Conservation (phyloP, 2,888 invertebrate genomes). For the Harpagoxenus sublaevis region DNA sequence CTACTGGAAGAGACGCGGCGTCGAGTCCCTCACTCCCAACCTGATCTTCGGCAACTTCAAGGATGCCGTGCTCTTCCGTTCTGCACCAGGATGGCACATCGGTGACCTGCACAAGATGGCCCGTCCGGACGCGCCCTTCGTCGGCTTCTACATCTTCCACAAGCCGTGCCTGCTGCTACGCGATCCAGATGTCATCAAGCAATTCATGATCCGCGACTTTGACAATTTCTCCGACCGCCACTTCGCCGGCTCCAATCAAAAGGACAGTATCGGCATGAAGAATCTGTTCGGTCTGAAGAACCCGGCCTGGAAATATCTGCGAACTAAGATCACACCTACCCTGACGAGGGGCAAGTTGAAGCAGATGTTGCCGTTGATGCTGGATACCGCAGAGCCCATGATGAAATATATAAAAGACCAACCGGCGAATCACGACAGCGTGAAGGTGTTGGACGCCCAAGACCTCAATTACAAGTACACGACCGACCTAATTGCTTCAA, state of each 20-base stretch:
- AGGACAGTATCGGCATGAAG: constrained; percentile 85
- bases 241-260: constrained; percentile 84
- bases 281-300: constrained; percentile 86
- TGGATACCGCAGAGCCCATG: constrained; percentile 83
- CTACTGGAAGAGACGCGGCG: constrained; percentile 81
- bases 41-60: constrained; percentile 82
- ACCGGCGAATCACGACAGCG: constrained; percentile 54
- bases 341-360: constrained; percentile 88
- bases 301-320: constrained; percentile 87
- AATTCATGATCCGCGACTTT: constrained; percentile 87
- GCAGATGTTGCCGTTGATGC: constrained; percentile 87
- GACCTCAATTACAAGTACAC: constrained; percentile 81
- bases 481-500: constrained; percentile 80
- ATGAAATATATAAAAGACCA: constrained; percentile 74
- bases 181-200: constrained; percentile 86
- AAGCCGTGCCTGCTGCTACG: constrained; percentile 86
- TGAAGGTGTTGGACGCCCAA: constrained; percentile 78
- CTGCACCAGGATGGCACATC: constrained; percentile 80
- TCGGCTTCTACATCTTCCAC: constrained; percentile 87
- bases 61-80: constrained; percentile 78
- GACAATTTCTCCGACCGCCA: constrained; percentile 86
- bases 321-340: constrained; percentile 87
- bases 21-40: constrained; percentile 76
- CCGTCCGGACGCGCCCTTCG: constrained; percentile 77
- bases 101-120: constrained; percentile 77